Conservation (phyloP, 2,888 invertebrate species). For the Actias luna region DNA sequence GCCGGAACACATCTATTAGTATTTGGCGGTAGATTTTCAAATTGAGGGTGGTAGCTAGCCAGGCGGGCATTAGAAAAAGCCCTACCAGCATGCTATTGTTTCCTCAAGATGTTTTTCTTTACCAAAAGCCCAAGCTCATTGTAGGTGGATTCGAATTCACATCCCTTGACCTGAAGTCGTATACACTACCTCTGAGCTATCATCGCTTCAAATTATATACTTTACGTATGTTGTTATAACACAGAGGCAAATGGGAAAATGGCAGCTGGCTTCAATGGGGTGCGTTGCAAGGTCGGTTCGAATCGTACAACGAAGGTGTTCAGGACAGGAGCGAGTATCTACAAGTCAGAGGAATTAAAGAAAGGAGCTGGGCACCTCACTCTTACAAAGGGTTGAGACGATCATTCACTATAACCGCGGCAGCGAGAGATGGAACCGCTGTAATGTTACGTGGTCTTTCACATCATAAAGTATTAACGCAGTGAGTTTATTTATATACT, state of each 20-base stretch:
- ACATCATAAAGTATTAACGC: conserved; percentile 72
- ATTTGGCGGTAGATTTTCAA: too few relatives aligned
- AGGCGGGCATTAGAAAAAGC: too few relatives aligned
- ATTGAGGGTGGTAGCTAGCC: too few relatives aligned
- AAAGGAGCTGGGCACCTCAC: conserved; percentile 64
- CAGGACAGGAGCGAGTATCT: conserved; percentile 56
- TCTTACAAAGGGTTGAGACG: conserved; percentile 50
- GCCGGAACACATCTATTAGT: too few relatives aligned
- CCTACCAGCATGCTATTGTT: too few relatives aligned
- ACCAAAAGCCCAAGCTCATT: too few relatives aligned
- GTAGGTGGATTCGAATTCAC: too few relatives aligned
- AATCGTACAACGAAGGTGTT: conserved; percentile 62
- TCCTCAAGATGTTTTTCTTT: too few relatives aligned
- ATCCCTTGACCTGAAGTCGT: too few relatives aligned
- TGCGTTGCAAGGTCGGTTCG: conserved; percentile 80
- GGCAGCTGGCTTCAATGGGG: conserved; percentile 85
- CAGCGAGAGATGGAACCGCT: conserved; percentile 79
- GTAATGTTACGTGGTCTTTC: conserved; percentile 79
- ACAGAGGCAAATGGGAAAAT: conserved; percentile 60
- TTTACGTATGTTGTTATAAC: conserved; percentile 16
- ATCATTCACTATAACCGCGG: conserved; percentile 56
- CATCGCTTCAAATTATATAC: too few relatives aligned
- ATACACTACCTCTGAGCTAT: too few relatives aligned
- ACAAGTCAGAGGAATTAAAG: conserved; percentile 76
- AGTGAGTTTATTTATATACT: conserved; percentile 68